Evolutionary conservation across 2,888 invertebrate species (phyloP).

Genomic region (Gastracanthus pulcherrimus): DNA sequence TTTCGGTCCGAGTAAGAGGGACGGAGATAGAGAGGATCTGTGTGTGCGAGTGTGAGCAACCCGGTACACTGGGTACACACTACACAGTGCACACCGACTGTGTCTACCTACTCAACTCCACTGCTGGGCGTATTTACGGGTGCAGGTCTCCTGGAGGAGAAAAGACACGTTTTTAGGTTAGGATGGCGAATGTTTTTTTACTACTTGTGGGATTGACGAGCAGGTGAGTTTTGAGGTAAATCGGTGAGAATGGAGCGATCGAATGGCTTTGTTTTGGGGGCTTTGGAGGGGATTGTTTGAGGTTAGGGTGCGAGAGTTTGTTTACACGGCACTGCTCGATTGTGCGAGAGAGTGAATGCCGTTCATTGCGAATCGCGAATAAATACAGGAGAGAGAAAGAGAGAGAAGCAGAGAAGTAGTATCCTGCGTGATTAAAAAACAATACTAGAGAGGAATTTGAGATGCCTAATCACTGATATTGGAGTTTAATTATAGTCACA

Average conservation of each 20-base stretch:
- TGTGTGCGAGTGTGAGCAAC: not conserved
- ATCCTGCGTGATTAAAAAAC: not conserved
- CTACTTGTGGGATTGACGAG: too few species aligned
- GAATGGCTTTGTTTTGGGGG: too few species aligned
- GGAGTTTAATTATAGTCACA: not conserved
- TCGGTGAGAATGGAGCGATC: too few species aligned
- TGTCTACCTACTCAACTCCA: too few species aligned
- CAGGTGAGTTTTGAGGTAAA: too few species aligned
- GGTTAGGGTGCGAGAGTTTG: conserved; percentile 6
- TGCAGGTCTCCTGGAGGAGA: too few species aligned
- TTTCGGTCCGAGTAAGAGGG: not conserved
- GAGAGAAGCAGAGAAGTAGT: not conserved
- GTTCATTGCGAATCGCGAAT: not conserved
- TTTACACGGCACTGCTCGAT: conserved; percentile 13
- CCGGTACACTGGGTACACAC: not conserved
- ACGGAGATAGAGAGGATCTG: not conserved
- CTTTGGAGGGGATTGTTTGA: not conserved
- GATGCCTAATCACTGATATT: not conserved
- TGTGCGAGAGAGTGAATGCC: conserved; percentile 2
- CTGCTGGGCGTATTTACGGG: too few species aligned
- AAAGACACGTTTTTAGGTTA: too few species aligned
- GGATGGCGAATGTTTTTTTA: too few species aligned
- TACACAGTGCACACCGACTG: not conserved
- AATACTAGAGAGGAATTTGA: not conserved
- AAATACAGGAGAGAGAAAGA: not conserved